phyloP scores from a whole-genome alignment of 2,888 invertebrate species.

The Drosophila leonis region DNA sequence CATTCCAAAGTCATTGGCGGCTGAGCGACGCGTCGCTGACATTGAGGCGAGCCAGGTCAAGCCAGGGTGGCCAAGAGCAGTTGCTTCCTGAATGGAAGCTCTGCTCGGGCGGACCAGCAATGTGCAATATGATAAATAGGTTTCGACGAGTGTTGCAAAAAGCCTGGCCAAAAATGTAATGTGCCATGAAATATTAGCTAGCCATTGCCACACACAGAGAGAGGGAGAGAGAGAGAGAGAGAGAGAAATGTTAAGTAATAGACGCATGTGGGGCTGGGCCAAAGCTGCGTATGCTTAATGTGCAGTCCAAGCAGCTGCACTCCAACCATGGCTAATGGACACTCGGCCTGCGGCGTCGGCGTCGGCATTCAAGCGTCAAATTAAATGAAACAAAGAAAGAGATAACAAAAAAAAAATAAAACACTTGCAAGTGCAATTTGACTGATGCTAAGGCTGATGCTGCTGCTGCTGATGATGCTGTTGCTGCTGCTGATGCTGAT shows the following conservation, averaged over 20 bases:
- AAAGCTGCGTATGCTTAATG: slow-evolving; percentile 57
- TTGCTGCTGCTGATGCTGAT: slow-evolving; percentile 26
- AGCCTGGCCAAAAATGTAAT: slow-evolving; percentile 53
- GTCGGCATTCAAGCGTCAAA: slow-evolving; percentile 60
- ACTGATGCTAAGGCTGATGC: slow-evolving; percentile 26
- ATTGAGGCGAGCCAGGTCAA: slow-evolving; percentile 30
- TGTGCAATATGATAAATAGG: slow-evolving; percentile 48
- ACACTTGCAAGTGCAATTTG: slow-evolving; percentile 57
- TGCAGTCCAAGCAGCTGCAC: slow-evolving; percentile 43
- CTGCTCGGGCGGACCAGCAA: slow-evolving; percentile 11
- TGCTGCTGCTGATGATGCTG: slow-evolving; percentile 17
- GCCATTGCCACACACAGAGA: slow-evolving; percentile 33
- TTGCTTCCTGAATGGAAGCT: slow-evolving; percentile 47
- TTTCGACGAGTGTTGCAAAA: slow-evolving; percentile 36
- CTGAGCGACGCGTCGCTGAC: slow-evolving; percentile 34
- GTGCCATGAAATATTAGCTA: slow-evolving; percentile 60
- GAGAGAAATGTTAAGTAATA: slow-evolving; percentile 48
- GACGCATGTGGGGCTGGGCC: slow-evolving; percentile 8
- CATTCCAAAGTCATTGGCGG: slow-evolving; percentile 34
- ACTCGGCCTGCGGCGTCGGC: slow-evolving; percentile 40
- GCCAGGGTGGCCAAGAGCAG: slow-evolving; percentile 34
- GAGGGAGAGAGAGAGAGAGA: background rate
- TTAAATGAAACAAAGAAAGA: slow-evolving; percentile 47
- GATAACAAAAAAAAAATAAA: slow-evolving; percentile 4
- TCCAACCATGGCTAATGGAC: slow-evolving; percentile 48